Conservation (phyloP, 2,797 vertebrate genomes). For the Crocidura indochinensis region DNA sequence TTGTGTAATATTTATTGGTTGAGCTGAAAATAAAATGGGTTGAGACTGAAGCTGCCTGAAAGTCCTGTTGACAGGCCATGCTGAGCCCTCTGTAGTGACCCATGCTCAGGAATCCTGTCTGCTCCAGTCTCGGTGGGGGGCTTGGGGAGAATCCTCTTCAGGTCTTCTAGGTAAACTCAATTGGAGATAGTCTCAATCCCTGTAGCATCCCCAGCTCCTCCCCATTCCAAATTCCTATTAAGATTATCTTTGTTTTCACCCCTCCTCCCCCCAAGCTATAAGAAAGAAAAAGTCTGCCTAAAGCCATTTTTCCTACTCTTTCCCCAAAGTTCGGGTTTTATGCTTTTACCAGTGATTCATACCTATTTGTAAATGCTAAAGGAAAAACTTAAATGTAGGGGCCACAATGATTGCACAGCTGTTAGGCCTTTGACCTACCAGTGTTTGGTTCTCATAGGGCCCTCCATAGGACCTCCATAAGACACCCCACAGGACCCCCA, state of each 20-base stretch:
- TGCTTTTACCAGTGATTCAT: background rate
- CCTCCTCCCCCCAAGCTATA: background rate
- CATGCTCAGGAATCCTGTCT: too few species aligned
- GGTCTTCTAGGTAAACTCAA: background rate
- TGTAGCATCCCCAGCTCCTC: too few species aligned
- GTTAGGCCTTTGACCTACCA: too few species aligned
- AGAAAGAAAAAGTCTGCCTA: constrained; percentile 22
- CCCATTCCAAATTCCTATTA: background rate
- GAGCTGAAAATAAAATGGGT: constrained; percentile 27
- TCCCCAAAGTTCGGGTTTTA: constrained; percentile 38
- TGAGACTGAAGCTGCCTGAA: constrained; percentile 28
- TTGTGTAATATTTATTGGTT: background rate
- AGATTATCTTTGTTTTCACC: background rate
- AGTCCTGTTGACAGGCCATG: background rate
- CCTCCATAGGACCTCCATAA: too few species aligned
- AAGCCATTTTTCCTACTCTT: constrained; percentile 3
- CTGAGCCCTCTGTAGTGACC: too few species aligned
- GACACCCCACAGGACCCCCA: too few species aligned
- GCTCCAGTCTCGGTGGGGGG: too few species aligned
- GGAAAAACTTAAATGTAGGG: background rate
- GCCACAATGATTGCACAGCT: too few species aligned
- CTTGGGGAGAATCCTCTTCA: background rate
- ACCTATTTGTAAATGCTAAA: constrained; percentile 21
- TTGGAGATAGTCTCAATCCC: constrained; percentile 1
- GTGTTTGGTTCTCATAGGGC: too few species aligned